phyloP scores from a whole-genome alignment of 2,888 invertebrate genomes.

The Chirona hameri region DNA sequence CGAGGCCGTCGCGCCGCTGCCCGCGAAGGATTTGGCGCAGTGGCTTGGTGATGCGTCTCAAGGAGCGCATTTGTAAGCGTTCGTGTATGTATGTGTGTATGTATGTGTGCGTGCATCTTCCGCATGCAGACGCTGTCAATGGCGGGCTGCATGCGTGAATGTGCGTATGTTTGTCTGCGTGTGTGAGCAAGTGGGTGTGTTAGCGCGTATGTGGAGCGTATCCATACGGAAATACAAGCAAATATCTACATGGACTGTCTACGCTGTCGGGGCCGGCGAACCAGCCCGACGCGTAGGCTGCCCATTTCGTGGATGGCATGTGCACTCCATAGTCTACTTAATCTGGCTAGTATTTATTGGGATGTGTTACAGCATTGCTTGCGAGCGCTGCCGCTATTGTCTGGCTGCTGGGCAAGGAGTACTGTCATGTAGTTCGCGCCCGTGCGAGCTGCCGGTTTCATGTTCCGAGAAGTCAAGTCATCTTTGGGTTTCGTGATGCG shows the following conservation, averaged over 20 bases:
- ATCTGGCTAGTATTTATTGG: constrained; percentile 12
- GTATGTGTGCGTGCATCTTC: too few relatives aligned
- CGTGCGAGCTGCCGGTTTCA: neutral
- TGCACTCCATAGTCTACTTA: neutral
- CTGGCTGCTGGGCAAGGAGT: neutral
- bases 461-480: neutral
- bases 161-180: too few relatives aligned
- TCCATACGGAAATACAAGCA: neutral
- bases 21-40: too few relatives aligned
- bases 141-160: too few relatives aligned
- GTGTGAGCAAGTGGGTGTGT: too few relatives aligned
- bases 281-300: neutral
- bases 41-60: too few relatives aligned
- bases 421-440: neutral
- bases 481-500: neutral
- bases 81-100: too few relatives aligned
- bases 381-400: neutral
- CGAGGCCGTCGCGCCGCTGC: too few relatives aligned
- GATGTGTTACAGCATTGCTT: neutral
- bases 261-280: neutral
- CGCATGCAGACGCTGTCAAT: too few relatives aligned
- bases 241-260: neutral
- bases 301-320: neutral
- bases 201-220: neutral
- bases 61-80: too few relatives aligned